A percentile compares a stretch with the other conserved stretches of the same genome.
phyloP scores from a whole-genome alignment of 1,140 invertebrate species.

The Epicauta chinensis region DNA sequence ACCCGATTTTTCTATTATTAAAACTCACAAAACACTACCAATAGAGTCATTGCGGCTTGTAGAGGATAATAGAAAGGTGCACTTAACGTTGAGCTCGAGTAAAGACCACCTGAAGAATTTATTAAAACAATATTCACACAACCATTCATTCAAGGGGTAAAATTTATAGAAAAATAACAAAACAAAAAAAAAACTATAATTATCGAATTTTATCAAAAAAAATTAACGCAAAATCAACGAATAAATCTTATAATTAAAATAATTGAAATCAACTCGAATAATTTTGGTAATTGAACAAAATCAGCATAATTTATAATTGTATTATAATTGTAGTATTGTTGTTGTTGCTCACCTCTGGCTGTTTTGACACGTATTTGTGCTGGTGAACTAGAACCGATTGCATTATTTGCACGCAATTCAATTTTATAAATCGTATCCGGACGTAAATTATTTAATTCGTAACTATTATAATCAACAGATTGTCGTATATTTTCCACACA shows the following conservation, averaged over 20 bases:
- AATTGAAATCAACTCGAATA: not conserved
- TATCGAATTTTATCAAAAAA: not conserved
- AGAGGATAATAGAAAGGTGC: conserved; percentile 19
- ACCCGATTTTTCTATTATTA: conserved; percentile 12
- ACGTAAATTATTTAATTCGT: conserved; percentile 58
- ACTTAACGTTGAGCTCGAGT: conserved; percentile 22
- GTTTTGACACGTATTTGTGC: conserved; percentile 73
- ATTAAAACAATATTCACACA: conserved; percentile 9
- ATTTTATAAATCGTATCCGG: conserved; percentile 75
- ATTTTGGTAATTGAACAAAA: conserved; percentile 1
- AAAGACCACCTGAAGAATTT: conserved; percentile 25
- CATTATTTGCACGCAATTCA: conserved; percentile 77
- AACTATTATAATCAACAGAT: conserved; percentile 53
- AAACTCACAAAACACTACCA: conserved; percentile 22
- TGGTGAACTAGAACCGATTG: conserved; percentile 70
- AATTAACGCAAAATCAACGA: not conserved
- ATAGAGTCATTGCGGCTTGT: conserved; percentile 27
- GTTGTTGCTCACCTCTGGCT: conserved; percentile 70
- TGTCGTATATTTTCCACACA: conserved; percentile 53
- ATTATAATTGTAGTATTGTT: conserved; percentile 44
- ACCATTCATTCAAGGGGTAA: not conserved
- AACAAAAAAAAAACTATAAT: conserved; percentile 1
- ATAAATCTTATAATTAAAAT: not conserved
- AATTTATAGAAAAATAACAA: not conserved
- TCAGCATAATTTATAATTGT: conserved; percentile 14